Evolutionary conservation across 2,797 vertebrate genomes (phyloP).

Genomic region (Tympanoctomys barrerae): DNA sequence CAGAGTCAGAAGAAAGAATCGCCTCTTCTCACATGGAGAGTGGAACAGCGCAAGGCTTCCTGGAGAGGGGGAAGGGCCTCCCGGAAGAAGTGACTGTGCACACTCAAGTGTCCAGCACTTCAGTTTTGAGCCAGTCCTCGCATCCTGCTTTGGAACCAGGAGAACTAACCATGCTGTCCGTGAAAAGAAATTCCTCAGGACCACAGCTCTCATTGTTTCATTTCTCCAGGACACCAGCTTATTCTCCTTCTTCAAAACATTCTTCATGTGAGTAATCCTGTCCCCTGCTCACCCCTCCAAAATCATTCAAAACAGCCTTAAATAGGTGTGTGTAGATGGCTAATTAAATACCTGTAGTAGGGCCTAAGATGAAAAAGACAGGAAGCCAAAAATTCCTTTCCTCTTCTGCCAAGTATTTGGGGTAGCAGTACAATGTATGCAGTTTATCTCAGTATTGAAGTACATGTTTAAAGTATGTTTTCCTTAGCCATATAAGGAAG

Average conservation of each 20-base stretch:
- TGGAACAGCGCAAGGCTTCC: not conserved
- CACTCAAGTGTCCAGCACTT: not conserved
- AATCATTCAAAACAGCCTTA: not conserved
- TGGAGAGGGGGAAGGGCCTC: rapidly evolving
- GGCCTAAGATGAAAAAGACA: not conserved
- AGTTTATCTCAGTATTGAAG: not conserved
- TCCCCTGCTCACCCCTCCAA: not conserved
- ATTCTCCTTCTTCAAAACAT: not conserved
- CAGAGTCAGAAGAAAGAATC: conserved; percentile 25
- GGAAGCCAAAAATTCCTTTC: not conserved
- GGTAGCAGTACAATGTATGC: not conserved
- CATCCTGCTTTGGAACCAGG: conserved; percentile 33
- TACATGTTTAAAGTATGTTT: conserved; percentile 20
- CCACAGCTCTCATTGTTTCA: not conserved
- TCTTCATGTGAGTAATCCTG: conserved; percentile 74
- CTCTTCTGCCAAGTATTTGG: not conserved
- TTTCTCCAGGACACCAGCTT: not conserved
- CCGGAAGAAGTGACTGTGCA: not conserved
- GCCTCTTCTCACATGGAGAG: not conserved
- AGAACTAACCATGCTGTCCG: rapidly evolving
- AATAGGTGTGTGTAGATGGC: not conserved
- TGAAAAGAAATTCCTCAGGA: not conserved
- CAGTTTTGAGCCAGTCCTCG: rapidly evolving
- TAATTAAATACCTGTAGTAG: not conserved
- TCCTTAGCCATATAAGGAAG: conserved; percentile 6